Conservation (phyloP, 2,113 vertebrate genomes). For the Peucedramus taeniatus region DNA sequence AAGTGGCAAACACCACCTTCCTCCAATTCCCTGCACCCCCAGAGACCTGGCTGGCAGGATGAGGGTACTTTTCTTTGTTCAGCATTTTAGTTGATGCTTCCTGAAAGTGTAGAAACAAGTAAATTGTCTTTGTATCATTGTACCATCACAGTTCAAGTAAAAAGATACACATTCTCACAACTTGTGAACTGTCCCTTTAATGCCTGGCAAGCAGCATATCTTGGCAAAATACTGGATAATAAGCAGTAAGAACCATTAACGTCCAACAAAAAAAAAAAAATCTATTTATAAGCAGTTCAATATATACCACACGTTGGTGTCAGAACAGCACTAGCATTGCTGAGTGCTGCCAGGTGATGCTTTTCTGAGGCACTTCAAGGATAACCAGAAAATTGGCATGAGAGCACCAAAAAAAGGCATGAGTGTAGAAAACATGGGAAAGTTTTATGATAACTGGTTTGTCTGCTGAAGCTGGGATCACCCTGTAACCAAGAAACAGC, state of each 20-base stretch:
- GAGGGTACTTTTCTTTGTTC: not conserved
- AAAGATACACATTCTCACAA: not conserved
- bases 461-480: not conserved
- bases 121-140: not conserved
- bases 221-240: not conserved
- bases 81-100: not conserved
- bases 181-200: not conserved
- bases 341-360: not conserved
- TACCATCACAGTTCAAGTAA: not conserved
- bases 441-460: not conserved
- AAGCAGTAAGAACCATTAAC: not conserved
- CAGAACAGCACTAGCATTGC: not conserved
- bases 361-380: not conserved
- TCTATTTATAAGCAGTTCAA: not conserved
- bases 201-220: not conserved
- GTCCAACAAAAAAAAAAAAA: fast-evolving
- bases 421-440: not conserved
- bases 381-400: not conserved
- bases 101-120: not conserved
- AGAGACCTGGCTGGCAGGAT: not conserved
- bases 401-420: not conserved
- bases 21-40: not conserved
- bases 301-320: not conserved
- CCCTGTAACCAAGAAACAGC: not conserved
- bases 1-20: not conserved